These are phyloP conservation scores for Tenthredo amoena DNA, from an alignment of 2,888 invertebrate species.

Conservation along the genomic window DNA sequence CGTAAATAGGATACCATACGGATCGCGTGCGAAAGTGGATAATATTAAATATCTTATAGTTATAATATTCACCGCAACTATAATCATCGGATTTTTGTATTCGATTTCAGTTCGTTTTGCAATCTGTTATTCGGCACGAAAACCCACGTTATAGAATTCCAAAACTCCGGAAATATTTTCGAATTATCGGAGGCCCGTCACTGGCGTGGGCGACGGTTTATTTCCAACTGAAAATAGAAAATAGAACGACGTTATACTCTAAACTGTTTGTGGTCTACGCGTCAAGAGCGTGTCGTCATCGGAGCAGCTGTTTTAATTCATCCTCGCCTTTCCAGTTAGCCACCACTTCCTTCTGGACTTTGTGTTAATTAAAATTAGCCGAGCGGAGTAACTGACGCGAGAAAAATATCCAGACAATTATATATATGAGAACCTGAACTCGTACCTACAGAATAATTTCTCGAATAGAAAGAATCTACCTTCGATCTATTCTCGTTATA, in stretches of 20 bases:
- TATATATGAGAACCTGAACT: background rate
- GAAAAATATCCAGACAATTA: background rate
- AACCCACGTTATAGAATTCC: background rate
- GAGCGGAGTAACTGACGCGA: background rate
- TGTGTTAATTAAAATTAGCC: slow-evolving; percentile 14
- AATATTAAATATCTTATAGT: background rate
- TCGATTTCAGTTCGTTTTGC: background rate
- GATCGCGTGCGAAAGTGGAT: background rate
- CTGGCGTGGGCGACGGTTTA: slow-evolving; percentile 65
- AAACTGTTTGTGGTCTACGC: slow-evolving; percentile 47
- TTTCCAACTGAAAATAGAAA: slow-evolving; percentile 70
- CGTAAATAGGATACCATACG: background rate
- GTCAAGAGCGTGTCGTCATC: slow-evolving; percentile 70
- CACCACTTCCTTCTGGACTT: slow-evolving; percentile 67
- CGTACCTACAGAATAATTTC: too few species aligned
- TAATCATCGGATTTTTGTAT: background rate
- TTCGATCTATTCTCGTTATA: too few species aligned
- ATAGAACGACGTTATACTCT: slow-evolving; percentile 20
- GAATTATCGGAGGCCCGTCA: slow-evolving; percentile 30
- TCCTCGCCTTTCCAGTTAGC: slow-evolving; percentile 71
- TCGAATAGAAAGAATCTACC: too few species aligned
- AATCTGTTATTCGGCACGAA: background rate
- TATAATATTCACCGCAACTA: background rate
- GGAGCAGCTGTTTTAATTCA: slow-evolving; percentile 77
- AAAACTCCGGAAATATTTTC: slow-evolving; percentile 27